A percentile compares a stretch with the other conserved stretches of the same genome.
Evolutionary conservation across 2,888 invertebrate genomes (phyloP).

Genomic region (Drosophila niveifrons): DNA sequence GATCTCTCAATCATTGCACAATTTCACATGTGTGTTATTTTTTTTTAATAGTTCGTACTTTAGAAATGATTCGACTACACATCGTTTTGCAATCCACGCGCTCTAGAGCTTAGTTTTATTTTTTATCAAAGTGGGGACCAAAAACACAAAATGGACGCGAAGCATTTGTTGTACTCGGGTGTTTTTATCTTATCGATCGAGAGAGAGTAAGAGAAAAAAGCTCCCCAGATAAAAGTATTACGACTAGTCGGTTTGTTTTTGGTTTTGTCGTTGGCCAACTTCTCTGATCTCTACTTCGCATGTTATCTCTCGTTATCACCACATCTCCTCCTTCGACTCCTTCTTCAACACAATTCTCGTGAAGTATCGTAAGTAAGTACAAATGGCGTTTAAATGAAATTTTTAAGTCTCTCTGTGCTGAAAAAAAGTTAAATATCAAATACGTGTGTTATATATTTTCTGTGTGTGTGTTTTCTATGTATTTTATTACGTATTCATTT

Average conservation of each 20-base stretch:
- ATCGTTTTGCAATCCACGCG: slow-evolving; percentile 1
- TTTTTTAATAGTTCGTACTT: slow-evolving; percentile 8
- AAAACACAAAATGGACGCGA: slow-evolving; percentile 13
- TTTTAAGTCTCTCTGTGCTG: slow-evolving; percentile 76
- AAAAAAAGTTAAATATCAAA: slow-evolving; percentile 33
- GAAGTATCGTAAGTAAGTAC: slow-evolving; percentile 85
- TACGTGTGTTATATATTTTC: slow-evolving; percentile 47
- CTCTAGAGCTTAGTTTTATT: slow-evolving; percentile 15
- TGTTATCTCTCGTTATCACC: slow-evolving; percentile 60
- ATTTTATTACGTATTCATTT: slow-evolving; percentile 31
- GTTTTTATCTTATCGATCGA: slow-evolving; percentile 45
- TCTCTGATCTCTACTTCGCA: slow-evolving; percentile 57
- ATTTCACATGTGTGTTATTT: slow-evolving; percentile 20
- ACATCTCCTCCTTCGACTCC: slow-evolving; percentile 70
- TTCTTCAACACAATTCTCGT: slow-evolving; percentile 70
- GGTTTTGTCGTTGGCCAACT: slow-evolving; percentile 50
- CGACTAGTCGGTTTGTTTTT: slow-evolving; percentile 49
- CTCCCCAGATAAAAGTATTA: slow-evolving; percentile 20
- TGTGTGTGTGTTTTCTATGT: slow-evolving; percentile 55
- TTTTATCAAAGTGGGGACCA: slow-evolving; percentile 19
- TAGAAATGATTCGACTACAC: slow-evolving; percentile 12
- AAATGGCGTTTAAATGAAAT: slow-evolving; percentile 85
- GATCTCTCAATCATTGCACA: slow-evolving; percentile 2
- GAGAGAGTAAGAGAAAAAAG: not conserved
- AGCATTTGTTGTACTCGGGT: slow-evolving; percentile 11